Evolutionary conservation across 1,140 invertebrate species (phyloP).

Genomic region (Aphis gossypii): DNA sequence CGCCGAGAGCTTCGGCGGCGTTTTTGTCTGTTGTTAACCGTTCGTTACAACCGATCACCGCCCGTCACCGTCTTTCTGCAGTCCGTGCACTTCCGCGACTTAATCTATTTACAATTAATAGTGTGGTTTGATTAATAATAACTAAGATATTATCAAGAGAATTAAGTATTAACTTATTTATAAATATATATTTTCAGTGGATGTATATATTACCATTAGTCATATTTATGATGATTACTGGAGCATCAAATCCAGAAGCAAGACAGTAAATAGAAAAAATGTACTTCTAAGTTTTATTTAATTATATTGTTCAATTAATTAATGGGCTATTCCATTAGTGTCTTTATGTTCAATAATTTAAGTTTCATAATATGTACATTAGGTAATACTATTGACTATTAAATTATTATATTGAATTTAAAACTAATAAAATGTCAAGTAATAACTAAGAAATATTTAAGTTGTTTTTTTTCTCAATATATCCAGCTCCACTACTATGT

Average conservation of each 20-base stretch:
- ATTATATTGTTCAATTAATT: background rate
- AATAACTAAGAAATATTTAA: background rate
- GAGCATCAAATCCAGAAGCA: constrained; percentile 80
- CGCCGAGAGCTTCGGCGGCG: too few relatives aligned
- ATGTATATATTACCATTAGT: constrained; percentile 92
- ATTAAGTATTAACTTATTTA: background rate
- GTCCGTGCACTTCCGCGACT: too few relatives aligned
- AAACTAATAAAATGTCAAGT: background rate
- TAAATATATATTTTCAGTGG: constrained; percentile 69
- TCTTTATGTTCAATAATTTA: background rate
- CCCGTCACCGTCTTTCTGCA: too few relatives aligned
- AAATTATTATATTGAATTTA: background rate
- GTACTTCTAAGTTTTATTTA: background rate
- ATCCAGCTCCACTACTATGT: constrained; percentile 60
- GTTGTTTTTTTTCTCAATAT: constrained; percentile 13
- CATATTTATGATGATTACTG: constrained; percentile 84
- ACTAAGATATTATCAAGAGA: background rate
- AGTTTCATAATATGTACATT: constrained; percentile 2
- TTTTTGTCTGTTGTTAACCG: too few relatives aligned
- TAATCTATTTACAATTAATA: background rate
- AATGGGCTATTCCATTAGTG: background rate
- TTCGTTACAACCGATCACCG: too few relatives aligned
- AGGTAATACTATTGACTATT: background rate
- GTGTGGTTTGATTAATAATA: background rate
- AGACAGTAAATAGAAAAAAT: constrained; percentile 39